phyloP scores from a whole-genome alignment of 2,113 vertebrate species.

The Zosterops hypoxanthus region DNA sequence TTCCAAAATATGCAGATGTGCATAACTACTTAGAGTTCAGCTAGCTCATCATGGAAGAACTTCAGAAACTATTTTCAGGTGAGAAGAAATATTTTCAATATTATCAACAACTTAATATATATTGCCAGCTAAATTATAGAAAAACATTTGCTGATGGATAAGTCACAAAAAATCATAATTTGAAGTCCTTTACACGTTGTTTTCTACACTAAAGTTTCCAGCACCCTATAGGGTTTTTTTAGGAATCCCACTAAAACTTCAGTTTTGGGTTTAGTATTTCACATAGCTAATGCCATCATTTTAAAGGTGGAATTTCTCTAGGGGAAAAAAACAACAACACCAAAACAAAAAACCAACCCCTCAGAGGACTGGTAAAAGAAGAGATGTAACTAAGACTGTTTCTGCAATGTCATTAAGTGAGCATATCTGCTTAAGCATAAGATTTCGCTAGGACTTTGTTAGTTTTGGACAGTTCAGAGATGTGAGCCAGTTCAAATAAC shows the following conservation, averaged over 20 bases:
- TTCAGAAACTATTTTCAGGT: neutral
- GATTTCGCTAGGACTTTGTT: neutral
- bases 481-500: neutral
- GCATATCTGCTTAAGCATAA: neutral
- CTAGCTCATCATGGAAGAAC: neutral
- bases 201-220: neutral
- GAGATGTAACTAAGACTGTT: neutral
- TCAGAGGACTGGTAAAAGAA: neutral
- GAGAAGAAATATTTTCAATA: neutral
- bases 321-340: too few species aligned
- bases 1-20: neutral
- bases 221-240: fast-evolving
- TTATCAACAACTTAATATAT: neutral
- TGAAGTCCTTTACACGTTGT: neutral
- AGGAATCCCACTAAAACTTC: neutral
- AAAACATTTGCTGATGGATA: neutral
- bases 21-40: neutral
- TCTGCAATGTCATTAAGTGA: neutral
- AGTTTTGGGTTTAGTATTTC: neutral
- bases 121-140: neutral
- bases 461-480: neutral
- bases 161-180: neutral
- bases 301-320: neutral
- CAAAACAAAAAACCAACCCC: neutral
- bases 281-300: neutral